Base-by-base conservation (phyloP, 2,888 invertebrate species). In the Melipona bicolor region DNA sequence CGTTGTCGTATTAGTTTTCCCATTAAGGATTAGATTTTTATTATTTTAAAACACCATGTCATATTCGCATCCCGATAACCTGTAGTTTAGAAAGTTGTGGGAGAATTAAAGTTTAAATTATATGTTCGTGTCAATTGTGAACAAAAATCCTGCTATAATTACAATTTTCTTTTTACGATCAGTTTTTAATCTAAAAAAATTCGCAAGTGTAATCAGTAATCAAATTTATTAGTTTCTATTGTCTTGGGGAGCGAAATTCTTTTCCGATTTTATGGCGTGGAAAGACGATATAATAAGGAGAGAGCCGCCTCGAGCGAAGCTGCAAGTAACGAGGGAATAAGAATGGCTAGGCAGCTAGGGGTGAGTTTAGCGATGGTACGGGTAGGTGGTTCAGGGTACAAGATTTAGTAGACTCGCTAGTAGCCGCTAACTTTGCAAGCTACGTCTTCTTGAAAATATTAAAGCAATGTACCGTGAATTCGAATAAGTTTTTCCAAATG, bases 171-270 rank as follows among this genome's bases (percentile, higher is more conserved):
- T 43, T n/a, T 32, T 36, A 43, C 17, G 54, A 77, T 73, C 68
- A 54, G 71, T 84, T 78, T 72, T 79, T 76, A 81, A 72, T 79
- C 79, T 79, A 59, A 71, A 85, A 88, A 91, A n/a, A 89, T 90
- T 90, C 90, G 90, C 90, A 90, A 89, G 87, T 86, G 92, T 94
- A 94, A 94, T 94, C 94, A 93, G 94, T 94, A 94, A 94, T 94
- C 93, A 94, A 94, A 94, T 94, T 94, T 94, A 94, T 94, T 94
- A 94, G 94, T 93, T 94, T 94, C 94, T 94, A 94, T 94, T 94
- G 94, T 94, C 94, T 94, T 92, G 93, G 92, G 93, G 88, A 90
- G 90, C 85, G 92, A 94, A 94, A 94, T 94, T 94, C 94, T 94
- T 94, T 94, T 93, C 92, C 94, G 93, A 94, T 94, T 94, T 94